These are phyloP conservation scores for Deroplatys truncata DNA, from an alignment of 2,888 invertebrate species.

Conservation along the genomic window DNA sequence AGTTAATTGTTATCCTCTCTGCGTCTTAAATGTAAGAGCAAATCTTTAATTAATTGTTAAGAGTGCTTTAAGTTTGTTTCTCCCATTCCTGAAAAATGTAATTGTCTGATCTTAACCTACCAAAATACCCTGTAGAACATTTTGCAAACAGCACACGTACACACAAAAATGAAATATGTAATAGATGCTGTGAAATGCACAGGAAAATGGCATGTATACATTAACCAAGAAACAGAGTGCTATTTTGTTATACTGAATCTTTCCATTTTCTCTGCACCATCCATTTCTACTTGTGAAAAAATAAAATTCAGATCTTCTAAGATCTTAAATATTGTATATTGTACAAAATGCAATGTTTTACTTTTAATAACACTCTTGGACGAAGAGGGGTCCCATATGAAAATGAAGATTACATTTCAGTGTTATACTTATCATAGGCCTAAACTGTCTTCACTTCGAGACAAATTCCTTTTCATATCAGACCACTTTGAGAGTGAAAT, in stretches of 20 bases:
- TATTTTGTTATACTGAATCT: conserved; percentile 22
- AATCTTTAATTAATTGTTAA: too few relatives aligned
- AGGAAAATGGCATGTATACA: conserved; percentile 8
- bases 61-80: too few relatives aligned
- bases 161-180: not conserved
- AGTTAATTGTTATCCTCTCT: too few relatives aligned
- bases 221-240: conserved; percentile 6
- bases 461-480: not conserved
- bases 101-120: too few relatives aligned
- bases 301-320: not conserved
- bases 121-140: not conserved
- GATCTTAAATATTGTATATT: not conserved
- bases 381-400: not conserved
- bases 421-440: not conserved
- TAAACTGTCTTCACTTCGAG: not conserved
- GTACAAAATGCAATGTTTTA: not conserved
- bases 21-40: too few relatives aligned
- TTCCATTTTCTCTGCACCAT: conserved; percentile 3
- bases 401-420: not conserved
- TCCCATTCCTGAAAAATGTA: too few relatives aligned
- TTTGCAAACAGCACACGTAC: not conserved
- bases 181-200: not conserved
- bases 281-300: not conserved
- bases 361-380: not conserved
- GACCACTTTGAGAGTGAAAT: not conserved